Percentiles rank a stretch among this genome's conserved stretches.
phyloP scores from a whole-genome alignment of 2,888 invertebrate species.

The Andrena dorsata region DNA sequence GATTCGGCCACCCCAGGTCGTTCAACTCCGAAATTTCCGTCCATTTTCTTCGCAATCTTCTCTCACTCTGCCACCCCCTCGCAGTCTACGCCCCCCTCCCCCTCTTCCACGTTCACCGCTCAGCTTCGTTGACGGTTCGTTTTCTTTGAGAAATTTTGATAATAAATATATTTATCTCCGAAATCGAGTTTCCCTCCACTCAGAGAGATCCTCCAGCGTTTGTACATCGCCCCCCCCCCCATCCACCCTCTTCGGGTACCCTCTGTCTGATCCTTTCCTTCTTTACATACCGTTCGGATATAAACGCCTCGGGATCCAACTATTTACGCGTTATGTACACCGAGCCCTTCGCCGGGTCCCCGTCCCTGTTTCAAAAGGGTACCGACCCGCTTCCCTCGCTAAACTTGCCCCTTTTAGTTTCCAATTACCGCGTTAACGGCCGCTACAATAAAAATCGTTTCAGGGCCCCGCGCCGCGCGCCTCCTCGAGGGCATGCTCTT shows the following conservation, averaged over 20 bases:
- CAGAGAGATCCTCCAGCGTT: constrained; percentile 38
- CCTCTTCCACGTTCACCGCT: constrained; percentile 16
- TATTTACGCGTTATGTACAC: constrained; percentile 67
- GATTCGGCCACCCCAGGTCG: background rate
- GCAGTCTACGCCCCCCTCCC: constrained; percentile 12
- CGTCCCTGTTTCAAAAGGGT: constrained; percentile 42
- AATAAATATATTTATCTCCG: constrained; percentile 28
- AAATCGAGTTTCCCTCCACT: constrained; percentile 44
- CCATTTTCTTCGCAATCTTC: constrained; percentile 13
- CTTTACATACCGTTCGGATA: constrained; percentile 46
- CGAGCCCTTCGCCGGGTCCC: constrained; percentile 43
- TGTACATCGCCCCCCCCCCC: constrained; percentile 10
- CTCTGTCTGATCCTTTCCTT: constrained; percentile 46
- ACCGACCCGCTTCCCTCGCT: constrained; percentile 38
- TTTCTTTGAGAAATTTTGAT: background rate
- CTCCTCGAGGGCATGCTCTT: background rate
- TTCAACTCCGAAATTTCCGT: constrained; percentile 21
- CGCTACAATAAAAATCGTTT: constrained; percentile 25
- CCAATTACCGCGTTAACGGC: constrained; percentile 28
- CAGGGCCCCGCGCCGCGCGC: background rate
- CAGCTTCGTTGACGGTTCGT: background rate
- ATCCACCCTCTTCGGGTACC: constrained; percentile 15
- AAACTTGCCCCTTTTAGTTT: constrained; percentile 33
- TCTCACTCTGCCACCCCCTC: constrained; percentile 26
- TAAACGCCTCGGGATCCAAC: constrained; percentile 59